Evolutionary conservation across 2,797 vertebrate species (phyloP).

Genomic region (Pyrocephalus nanus): DNA sequence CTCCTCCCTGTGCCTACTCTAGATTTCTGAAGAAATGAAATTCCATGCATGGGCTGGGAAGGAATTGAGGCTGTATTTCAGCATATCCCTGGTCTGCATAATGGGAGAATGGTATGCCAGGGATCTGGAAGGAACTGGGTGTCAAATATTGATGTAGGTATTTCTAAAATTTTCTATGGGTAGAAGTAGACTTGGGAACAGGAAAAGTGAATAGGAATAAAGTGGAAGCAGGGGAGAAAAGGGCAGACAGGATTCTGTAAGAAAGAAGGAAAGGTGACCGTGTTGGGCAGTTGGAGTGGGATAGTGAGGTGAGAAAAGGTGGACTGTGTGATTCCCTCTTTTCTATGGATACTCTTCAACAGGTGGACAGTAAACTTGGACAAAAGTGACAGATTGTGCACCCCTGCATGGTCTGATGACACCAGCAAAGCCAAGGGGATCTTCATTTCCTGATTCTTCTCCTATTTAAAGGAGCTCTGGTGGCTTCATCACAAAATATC

Average conservation of each 20-base stretch:
- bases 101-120: neutral
- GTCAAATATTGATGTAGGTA: neutral
- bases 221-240: neutral
- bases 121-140: neutral
- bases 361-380: neutral
- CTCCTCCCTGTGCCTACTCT: neutral
- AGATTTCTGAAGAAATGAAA: neutral
- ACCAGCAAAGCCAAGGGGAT: neutral
- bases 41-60: neutral
- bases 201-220: neutral
- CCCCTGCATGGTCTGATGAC: neutral
- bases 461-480: neutral
- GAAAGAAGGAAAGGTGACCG: fast-evolving
- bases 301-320: neutral
- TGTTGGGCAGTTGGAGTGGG: neutral
- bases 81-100: neutral
- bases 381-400: neutral
- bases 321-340: neutral
- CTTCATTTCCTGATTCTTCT: neutral
- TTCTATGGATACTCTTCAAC: neutral
- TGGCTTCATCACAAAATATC: neutral
- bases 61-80: neutral
- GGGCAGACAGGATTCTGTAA: neutral
- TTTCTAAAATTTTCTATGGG: neutral
- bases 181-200: neutral